Evolutionary conservation across 1,140 invertebrate species (phyloP), one percentile per base, ranked within the genome.

Genomic region (Mya arenaria): DNA sequence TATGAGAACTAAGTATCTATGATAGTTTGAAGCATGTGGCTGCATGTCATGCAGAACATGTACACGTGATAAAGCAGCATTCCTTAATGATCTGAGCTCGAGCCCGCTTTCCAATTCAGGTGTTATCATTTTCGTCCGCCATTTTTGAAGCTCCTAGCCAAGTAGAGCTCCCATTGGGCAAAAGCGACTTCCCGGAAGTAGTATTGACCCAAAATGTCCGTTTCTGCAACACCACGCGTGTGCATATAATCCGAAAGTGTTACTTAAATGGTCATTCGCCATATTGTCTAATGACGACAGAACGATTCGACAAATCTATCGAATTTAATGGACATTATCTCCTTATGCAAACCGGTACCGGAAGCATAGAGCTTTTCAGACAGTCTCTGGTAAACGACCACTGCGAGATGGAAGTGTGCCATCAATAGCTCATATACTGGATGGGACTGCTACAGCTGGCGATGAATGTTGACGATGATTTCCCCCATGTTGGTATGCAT

Each of bases 401-500:
- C 86, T 4, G 94, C 87, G 82, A 90, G 93, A 2, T 93, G 88
- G 73, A 94, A 93, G 84, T 94, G 94, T 28, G 94, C 93, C 6
- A 92, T 93, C 83, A 94, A 82, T 0, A 94, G 89, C 83, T 93
- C 93, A 84, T 90, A 93, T 19, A 94, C 73, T 6, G 94, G 93
- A 89, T 94, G 94, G n/a, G 93, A 93, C 10, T 90, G 91, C 4
- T 93, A 93, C 13, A 94, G 68, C 52, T 94, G 90, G 36, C 93
- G 85, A 63, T 93, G 91, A 0, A 91, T 92, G 25, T 87, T 86
- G 25, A 93, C 88, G 30, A 86, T 88, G 23, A 94, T 86, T 1
- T 90, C 90, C 86, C 94, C 93, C 91, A 93, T 92, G 13, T 93
- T 83, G 34, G 94, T 77, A 83, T 94, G 93, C n/a, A 92, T 93